These are phyloP conservation scores for Morpho helenor DNA, from an alignment of 2,888 invertebrate genomes.

Conservation along the genomic window DNA sequence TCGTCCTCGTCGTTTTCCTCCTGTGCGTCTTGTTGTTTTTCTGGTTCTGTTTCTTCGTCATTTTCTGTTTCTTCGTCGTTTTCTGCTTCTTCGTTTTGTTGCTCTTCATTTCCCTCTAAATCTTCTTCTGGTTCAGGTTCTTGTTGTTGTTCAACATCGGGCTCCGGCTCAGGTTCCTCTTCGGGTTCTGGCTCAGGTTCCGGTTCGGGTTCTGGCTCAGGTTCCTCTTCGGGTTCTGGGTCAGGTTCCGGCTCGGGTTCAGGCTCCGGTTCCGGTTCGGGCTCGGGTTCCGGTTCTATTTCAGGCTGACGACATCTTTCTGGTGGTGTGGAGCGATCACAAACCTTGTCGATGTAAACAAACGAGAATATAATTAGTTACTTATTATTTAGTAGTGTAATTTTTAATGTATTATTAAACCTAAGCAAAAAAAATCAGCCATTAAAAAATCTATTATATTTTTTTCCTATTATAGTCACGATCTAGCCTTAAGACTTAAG, in stretches of 20 bases:
- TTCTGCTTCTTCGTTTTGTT: constrained; percentile 16
- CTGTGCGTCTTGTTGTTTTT: constrained; percentile 7
- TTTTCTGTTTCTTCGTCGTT: constrained; percentile 4
- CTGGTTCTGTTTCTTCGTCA: constrained; percentile 9
- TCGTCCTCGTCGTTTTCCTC: constrained; percentile 19
- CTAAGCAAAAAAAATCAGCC: too few relatives aligned
- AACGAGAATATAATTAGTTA: neutral
- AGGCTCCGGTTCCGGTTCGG: constrained; percentile 59
- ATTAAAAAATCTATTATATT: too few relatives aligned
- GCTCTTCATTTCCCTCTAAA: constrained; percentile 14
- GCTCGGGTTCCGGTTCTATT: constrained; percentile 47
- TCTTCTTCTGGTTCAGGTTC: constrained; percentile 2
- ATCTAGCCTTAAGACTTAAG: too few relatives aligned
- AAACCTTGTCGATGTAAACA: constrained; percentile 42
- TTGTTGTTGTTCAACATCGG: constrained; percentile 36
- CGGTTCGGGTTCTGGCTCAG: constrained; percentile 56
- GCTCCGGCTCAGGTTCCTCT: constrained; percentile 47
- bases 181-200: constrained; percentile 33
- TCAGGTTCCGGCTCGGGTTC: constrained; percentile 43
- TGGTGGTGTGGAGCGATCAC: constrained; percentile 55
- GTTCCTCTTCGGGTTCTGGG: constrained; percentile 49
- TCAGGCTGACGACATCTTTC: constrained; percentile 48
- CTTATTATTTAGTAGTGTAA: neutral
- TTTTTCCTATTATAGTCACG: too few relatives aligned
- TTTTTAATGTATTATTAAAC: too few relatives aligned